Evolutionary conservation across 2,888 invertebrate species (phyloP).

Genomic region (Trilocha varians): DNA sequence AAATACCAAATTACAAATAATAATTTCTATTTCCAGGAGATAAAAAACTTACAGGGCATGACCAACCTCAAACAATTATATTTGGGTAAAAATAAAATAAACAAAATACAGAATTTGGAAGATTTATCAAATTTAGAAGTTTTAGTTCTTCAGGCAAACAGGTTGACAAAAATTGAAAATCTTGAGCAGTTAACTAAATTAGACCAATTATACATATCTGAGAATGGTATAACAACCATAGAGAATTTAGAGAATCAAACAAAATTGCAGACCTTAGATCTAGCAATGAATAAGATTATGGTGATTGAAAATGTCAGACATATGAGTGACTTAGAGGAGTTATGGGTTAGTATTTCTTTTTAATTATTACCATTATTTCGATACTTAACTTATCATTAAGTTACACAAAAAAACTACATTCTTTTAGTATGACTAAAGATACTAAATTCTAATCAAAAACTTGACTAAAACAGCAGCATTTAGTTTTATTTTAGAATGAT

Average conservation of each 20-base stretch:
- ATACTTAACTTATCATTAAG: not conserved
- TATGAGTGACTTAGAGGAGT: constrained; percentile 87
- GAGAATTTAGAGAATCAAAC: constrained; percentile 82
- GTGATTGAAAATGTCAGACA: constrained; percentile 84
- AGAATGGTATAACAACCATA: constrained; percentile 89
- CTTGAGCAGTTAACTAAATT: constrained; percentile 81
- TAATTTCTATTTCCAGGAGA: constrained; percentile 71
- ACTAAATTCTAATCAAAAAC: no score
- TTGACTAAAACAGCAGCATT: no score
- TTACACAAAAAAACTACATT: no score
- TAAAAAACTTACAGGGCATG: constrained; percentile 88
- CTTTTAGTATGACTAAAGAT: no score
- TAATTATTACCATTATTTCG: constrained; percentile 17
- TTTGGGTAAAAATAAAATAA: constrained; percentile 96
- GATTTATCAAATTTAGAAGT: constrained; percentile 81
- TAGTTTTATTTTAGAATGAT: no score
- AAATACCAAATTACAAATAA: not conserved
- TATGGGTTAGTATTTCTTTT: constrained; percentile 84
- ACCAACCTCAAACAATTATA: constrained; percentile 84
- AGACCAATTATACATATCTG: constrained; percentile 92
- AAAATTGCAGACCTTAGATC: constrained; percentile 87
- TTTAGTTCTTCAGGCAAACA: constrained; percentile 92
- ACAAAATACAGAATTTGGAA: constrained; percentile 87
- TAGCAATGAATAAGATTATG: constrained; percentile 90
- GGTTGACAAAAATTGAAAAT: constrained; percentile 90